Evolutionary conservation across 2,797 vertebrate species (phyloP).

Genomic region (Crenichthys baileyi): DNA sequence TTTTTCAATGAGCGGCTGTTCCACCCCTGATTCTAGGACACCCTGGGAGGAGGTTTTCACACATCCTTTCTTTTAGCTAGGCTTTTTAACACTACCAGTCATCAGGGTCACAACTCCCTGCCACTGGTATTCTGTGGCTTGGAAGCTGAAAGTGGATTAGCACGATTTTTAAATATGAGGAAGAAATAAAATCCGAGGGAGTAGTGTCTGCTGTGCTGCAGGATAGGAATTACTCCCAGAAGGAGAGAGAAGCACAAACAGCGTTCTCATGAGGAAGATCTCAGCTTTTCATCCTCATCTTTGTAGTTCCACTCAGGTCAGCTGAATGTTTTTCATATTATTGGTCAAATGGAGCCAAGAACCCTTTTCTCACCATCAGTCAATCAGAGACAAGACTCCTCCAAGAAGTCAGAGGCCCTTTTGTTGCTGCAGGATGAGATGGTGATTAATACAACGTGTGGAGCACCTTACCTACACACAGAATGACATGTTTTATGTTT

Average conservation of each 20-base stretch:
- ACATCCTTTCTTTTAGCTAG: background rate
- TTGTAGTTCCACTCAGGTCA: background rate
- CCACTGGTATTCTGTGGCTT: background rate
- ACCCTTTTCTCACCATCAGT: background rate
- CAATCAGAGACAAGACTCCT: background rate
- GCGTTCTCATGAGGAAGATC: background rate
- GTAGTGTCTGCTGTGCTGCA: background rate
- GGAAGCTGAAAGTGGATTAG: background rate
- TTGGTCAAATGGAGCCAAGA: background rate
- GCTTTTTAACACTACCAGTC: background rate
- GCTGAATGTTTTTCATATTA: background rate
- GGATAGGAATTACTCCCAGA: slow-evolving; percentile 8
- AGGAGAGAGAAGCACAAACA: background rate
- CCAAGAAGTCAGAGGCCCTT: background rate
- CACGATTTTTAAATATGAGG: background rate
- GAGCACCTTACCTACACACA: background rate
- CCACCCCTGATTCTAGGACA: background rate
- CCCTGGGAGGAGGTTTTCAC: background rate
- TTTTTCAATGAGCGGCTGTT: too few species aligned
- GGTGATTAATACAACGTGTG: background rate
- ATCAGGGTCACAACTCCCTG: background rate
- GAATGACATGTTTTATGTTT: background rate
- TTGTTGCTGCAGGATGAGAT: too few species aligned
- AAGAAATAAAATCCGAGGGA: slow-evolving; percentile 11
- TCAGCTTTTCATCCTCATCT: background rate